phyloP scores from a whole-genome alignment of 2,113 vertebrate species.

The Myanophis thanlyinensis region DNA sequence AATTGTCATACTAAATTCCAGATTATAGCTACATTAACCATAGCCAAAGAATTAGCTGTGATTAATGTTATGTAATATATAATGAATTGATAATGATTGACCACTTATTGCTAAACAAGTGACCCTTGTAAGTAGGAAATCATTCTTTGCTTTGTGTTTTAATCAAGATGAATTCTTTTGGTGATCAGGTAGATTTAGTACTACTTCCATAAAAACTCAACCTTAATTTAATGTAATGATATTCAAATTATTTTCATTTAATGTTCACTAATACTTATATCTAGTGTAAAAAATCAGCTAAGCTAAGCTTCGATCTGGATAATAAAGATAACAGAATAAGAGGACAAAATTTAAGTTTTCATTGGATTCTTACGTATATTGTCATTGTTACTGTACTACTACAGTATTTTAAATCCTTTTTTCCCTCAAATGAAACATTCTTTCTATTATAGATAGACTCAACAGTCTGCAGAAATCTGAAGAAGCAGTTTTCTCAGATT shows the following conservation, averaged over 20 bases:
- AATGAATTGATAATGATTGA: slow-evolving; percentile 64
- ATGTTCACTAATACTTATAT: slow-evolving; percentile 7
- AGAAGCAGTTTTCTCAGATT: not conserved
- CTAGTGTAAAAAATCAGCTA: not conserved
- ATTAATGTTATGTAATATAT: slow-evolving; percentile 57
- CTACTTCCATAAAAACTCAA: slow-evolving; percentile 50
- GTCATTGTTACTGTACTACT: not conserved
- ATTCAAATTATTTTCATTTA: slow-evolving; percentile 42
- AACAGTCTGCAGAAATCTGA: not conserved
- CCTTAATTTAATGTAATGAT: slow-evolving; percentile 46
- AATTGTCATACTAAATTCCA: slow-evolving; percentile 50
- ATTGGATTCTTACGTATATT: not conserved
- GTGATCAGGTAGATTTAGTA: slow-evolving; percentile 56
- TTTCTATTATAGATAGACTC: not conserved
- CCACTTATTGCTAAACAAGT: slow-evolving; percentile 58
- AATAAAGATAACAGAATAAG: not conserved
- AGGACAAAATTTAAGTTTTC: not conserved
- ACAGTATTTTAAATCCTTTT: not conserved
- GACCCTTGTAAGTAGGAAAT: slow-evolving; percentile 63
- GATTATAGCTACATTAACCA: slow-evolving; percentile 59
- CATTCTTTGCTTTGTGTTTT: slow-evolving; percentile 55
- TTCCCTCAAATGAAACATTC: not conserved
- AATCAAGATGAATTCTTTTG: slow-evolving; percentile 61
- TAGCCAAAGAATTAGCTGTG: slow-evolving; percentile 55
- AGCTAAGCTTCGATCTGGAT: not conserved